phyloP scores from a whole-genome alignment of 2,888 invertebrate species.

The Drepanosiphum platanoidis region DNA sequence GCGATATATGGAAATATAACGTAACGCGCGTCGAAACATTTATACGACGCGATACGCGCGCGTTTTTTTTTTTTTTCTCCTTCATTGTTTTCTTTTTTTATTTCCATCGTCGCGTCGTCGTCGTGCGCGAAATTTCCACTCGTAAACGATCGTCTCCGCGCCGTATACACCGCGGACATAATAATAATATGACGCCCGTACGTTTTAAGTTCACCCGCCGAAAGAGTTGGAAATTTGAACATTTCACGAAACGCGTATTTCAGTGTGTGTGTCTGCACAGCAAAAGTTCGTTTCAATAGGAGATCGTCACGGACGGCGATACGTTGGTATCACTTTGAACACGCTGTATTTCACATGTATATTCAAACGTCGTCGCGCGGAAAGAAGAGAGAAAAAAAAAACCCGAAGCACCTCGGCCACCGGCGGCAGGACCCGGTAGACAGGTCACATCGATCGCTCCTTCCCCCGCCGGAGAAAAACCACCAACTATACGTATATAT shows the following conservation, averaged over 20 bases:
- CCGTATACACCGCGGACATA: not conserved
- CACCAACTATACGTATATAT: not conserved
- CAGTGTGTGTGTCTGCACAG: not conserved
- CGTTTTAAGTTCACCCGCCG: too few species aligned
- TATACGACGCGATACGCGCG: not conserved
- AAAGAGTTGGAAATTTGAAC: too few species aligned
- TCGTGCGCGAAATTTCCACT: conserved; percentile 22
- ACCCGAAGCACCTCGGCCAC: conserved; percentile 5
- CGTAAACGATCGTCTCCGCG: not conserved
- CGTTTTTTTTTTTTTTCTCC: not conserved
- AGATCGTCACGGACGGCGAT: too few species aligned
- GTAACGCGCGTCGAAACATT: not conserved
- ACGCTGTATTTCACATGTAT: not conserved
- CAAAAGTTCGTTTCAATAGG: too few species aligned
- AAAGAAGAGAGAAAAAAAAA: not conserved
- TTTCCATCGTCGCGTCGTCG: not conserved
- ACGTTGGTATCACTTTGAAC: not conserved
- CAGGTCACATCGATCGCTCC: conserved; percentile 31
- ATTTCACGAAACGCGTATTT: too few species aligned
- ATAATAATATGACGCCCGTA: not conserved
- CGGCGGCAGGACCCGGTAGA: conserved; percentile 6
- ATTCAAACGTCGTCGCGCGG: not conserved
- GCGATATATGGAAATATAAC: not conserved
- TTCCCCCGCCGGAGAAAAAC: not conserved
- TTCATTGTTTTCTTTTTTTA: not conserved